These are phyloP conservation scores for Aspiorhynchus laticeps DNA, from an alignment of 2,113 vertebrate genomes.

Conservation along the genomic window DNA sequence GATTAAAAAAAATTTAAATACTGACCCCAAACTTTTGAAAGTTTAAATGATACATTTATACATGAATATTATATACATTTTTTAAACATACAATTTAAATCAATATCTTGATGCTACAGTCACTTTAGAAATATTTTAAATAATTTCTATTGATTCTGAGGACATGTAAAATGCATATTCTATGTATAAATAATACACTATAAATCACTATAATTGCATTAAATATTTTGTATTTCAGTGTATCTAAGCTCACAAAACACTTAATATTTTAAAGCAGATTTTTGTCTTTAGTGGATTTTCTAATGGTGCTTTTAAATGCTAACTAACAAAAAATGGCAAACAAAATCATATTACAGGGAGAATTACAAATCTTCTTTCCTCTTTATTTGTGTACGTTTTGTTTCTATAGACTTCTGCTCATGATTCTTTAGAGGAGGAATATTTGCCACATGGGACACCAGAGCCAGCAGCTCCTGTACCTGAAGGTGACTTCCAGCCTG, in stretches of 20 bases:
- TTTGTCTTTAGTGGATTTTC: neutral
- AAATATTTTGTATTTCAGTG: too few relatives aligned
- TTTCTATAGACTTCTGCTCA: conserved; percentile 49
- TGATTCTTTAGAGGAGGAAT: conserved; percentile 63
- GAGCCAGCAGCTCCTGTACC: conserved; percentile 52
- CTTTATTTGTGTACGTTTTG: conserved; percentile 13
- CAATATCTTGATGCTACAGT: neutral
- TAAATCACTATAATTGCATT: too few relatives aligned
- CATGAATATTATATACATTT: neutral
- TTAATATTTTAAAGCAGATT: neutral
- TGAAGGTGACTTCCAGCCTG: conserved; percentile 72
- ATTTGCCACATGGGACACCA: conserved; percentile 63
- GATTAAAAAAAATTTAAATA: too few relatives aligned
- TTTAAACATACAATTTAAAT: neutral
- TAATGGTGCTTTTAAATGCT: neutral
- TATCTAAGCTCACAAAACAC: neutral
- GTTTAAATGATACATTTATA: neutral
- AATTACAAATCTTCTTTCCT: neutral
- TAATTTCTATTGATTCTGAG: neutral
- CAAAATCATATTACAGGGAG: neutral
- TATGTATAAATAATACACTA: neutral
- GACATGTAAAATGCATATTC: neutral
- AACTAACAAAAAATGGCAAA: neutral
- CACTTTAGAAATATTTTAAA: neutral
- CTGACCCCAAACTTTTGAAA: too few relatives aligned